Conservation (phyloP, 2,888 invertebrate genomes). For the Catocala nupta region DNA sequence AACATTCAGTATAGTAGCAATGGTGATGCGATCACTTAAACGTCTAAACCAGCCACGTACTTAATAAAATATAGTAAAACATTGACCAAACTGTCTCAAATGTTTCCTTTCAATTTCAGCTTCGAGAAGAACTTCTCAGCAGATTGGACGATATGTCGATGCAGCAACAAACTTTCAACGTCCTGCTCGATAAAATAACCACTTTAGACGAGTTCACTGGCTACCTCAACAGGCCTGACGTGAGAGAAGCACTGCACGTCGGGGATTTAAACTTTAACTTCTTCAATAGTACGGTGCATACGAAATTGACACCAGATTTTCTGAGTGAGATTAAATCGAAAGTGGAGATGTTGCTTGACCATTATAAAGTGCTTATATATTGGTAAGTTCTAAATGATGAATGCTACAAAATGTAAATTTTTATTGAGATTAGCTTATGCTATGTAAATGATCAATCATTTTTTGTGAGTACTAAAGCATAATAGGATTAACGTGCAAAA, state of each 20-base stretch:
- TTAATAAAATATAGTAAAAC: too few species aligned
- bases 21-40: too few species aligned
- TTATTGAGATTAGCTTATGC: too few species aligned
- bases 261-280: constrained; percentile 86
- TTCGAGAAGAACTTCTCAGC: constrained; percentile 62
- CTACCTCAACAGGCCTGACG: constrained; percentile 86
- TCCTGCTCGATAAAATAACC: constrained; percentile 69
- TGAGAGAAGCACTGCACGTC: constrained; percentile 90
- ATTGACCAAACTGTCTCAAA: too few species aligned
- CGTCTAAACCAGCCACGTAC: too few species aligned
- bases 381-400: constrained; percentile 61
- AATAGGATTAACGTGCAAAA: too few species aligned
- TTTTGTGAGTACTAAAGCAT: too few species aligned
- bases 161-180: constrained; percentile 65
- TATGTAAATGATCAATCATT: too few species aligned
- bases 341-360: constrained; percentile 86
- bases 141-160: constrained; percentile 62
- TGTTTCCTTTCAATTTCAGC: constrained; percentile 52
- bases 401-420: too few species aligned
- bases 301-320: constrained; percentile 87
- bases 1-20: too few species aligned
- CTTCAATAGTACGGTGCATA: constrained; percentile 56
- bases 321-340: constrained; percentile 89
- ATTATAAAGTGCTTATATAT: constrained; percentile 91
- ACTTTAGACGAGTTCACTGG: constrained; percentile 77